Evolutionary conservation across 2,888 invertebrate genomes (phyloP), one percentile per base, ranked within the genome.

Genomic region (Serripes groenlandicus): DNA sequence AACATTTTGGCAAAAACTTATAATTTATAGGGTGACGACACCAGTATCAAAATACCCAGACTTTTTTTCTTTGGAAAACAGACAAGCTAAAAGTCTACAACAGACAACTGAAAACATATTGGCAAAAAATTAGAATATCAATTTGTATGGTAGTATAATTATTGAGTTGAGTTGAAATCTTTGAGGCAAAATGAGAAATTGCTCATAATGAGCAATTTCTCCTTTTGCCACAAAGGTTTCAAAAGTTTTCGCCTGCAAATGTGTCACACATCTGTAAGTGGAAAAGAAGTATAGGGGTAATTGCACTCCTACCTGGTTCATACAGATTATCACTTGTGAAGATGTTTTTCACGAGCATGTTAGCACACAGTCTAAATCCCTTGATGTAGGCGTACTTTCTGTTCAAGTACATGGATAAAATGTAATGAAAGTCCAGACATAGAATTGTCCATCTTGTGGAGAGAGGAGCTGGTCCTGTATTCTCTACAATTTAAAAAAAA

Each of bases 301-400:
- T 21, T 21, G 21, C 21, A 5, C 2, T 21, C 7, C 64, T 88
- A 94, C 94, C 94, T 89, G 94, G 94, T 81, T 94, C 93, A 91
- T 93, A 94, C 35, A 92, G 81, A n/a, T 87, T 89, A 83, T 94
- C 94, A 86, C 93, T 93, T 68, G 94, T 94, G 87, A 93, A 93
- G 54, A 94, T 90, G 87, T 94, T 94, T 85, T 93, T 94, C 60
- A 94, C 91, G 5, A 90, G 78, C 92, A 94, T 93, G 86, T 94
- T 94, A 52, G 94, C 94, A 91, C 94, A 94, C 21, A 94, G 89
- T 34, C 92, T 89, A 9, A 94, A 87, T 66, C 91, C 91, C 82
- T 94, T 94, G 62, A 94, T 83, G 83, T 93, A 92, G 35, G 92
- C 88, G 75, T 91, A 94, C 52, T 90, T 92, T 60, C 94, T 88